phyloP scores from a whole-genome alignment of 1,140 invertebrate species.

The Atta texana region DNA sequence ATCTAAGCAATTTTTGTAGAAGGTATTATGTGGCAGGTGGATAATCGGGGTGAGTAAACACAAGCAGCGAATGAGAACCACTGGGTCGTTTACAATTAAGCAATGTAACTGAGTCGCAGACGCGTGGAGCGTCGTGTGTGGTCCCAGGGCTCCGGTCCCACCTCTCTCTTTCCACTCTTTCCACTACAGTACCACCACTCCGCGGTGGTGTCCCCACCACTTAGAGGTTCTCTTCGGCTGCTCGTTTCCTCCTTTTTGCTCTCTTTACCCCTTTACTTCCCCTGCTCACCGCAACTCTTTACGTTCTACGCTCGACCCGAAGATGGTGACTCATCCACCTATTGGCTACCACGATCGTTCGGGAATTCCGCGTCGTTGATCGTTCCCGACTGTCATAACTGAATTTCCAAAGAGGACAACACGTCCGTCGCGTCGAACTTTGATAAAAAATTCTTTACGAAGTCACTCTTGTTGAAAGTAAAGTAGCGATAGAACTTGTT shows the following conservation, averaged over 20 bases:
- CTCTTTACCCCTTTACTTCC: constrained; percentile 56
- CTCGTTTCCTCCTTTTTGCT: constrained; percentile 67
- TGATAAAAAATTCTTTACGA: constrained; percentile 34
- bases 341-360: constrained; percentile 75
- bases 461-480: neutral
- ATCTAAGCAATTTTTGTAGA: neutral
- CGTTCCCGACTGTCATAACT: constrained; percentile 59
- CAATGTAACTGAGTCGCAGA: constrained; percentile 86
- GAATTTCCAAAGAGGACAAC: constrained; percentile 32
- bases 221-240: constrained; percentile 69
- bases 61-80: constrained; percentile 78
- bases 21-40: constrained; percentile 9
- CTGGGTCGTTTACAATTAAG: constrained; percentile 86
- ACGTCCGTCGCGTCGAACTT: neutral
- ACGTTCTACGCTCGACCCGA: constrained; percentile 68
- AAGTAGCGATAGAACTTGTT: neutral
- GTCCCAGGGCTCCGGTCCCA: constrained; percentile 83
- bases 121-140: constrained; percentile 86
- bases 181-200: constrained; percentile 73
- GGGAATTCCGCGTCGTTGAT: constrained; percentile 77
- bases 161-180: constrained; percentile 81
- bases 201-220: constrained; percentile 62
- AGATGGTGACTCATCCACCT: constrained; percentile 79
- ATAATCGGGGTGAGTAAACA: neutral
- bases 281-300: constrained; percentile 68